Conservation (phyloP, 2,113 vertebrate species). For the Python bivittatus region DNA sequence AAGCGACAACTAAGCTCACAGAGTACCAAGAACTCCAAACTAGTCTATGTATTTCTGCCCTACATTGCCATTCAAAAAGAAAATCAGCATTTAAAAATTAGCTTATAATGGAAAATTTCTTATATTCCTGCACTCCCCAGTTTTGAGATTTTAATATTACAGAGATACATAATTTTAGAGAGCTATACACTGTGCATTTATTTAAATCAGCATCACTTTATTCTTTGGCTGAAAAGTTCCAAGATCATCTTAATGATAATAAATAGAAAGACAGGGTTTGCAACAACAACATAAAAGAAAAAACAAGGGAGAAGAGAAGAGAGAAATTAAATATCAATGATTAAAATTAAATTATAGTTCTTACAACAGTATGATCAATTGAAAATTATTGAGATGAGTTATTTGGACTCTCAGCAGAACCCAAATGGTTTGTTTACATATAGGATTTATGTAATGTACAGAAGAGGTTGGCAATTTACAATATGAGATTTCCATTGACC, state of each 20-base stretch:
- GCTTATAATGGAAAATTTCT: background rate
- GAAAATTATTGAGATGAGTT: too few relatives aligned
- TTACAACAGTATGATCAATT: too few relatives aligned
- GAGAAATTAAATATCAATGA: background rate
- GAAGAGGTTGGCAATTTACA: background rate
- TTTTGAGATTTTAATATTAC: background rate
- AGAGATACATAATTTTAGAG: background rate
- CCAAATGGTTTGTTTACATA: too few relatives aligned
- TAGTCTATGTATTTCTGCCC: background rate
- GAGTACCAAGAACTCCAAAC: background rate
- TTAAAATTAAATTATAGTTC: too few relatives aligned
- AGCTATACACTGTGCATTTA: background rate
- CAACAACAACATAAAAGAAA: background rate
- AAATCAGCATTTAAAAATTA: background rate
- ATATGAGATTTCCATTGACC: too few relatives aligned
- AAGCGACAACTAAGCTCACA: background rate
- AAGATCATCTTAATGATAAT: background rate
- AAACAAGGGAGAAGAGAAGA: background rate
- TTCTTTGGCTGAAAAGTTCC: background rate
- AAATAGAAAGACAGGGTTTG: background rate
- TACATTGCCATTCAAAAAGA: background rate
- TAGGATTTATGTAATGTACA: too few relatives aligned
- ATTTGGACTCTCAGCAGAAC: too few relatives aligned
- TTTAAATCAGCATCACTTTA: background rate
- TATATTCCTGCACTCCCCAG: background rate